Percentiles rank a stretch among this genome's conserved stretches.
Conservation (phyloP, 2,797 vertebrate species). For the Cercopithecus petaurista region DNA sequence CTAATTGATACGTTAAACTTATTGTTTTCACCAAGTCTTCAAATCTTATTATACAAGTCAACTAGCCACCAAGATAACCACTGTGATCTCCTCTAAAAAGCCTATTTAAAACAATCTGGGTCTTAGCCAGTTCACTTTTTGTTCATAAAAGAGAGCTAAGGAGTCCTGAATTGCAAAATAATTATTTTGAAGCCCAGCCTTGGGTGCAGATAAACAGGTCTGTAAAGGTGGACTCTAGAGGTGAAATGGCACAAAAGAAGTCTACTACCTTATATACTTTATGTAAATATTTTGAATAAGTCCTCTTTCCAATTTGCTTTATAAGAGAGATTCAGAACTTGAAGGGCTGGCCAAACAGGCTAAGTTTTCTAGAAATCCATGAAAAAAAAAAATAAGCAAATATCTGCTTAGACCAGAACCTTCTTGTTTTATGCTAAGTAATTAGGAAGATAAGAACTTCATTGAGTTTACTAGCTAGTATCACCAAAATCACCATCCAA, state of each 20-base stretch:
- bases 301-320: not conserved
- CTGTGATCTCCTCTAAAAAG: not conserved
- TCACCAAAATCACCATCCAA: not conserved
- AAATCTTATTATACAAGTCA: not conserved
- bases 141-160: not conserved
- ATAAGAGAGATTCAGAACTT: not conserved
- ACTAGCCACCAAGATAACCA: not conserved
- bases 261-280: not conserved
- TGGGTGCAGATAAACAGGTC: not conserved
- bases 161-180: not conserved
- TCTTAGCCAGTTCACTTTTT: slow-evolving; percentile 3
- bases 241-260: not conserved
- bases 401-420: not conserved
- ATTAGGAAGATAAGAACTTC: slow-evolving; percentile 9
- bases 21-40: slow-evolving; percentile 17
- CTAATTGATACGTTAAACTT: not conserved
- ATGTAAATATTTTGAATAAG: not conserved
- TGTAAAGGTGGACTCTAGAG: not conserved
- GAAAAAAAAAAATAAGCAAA: not conserved
- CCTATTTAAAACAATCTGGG: not conserved
- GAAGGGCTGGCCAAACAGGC: not conserved
- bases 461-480: not conserved
- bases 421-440: not conserved
- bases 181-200: not conserved
- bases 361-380: not conserved